Conservation (phyloP, 1,140 invertebrate species). For the Cecropterus lyciades region DNA sequence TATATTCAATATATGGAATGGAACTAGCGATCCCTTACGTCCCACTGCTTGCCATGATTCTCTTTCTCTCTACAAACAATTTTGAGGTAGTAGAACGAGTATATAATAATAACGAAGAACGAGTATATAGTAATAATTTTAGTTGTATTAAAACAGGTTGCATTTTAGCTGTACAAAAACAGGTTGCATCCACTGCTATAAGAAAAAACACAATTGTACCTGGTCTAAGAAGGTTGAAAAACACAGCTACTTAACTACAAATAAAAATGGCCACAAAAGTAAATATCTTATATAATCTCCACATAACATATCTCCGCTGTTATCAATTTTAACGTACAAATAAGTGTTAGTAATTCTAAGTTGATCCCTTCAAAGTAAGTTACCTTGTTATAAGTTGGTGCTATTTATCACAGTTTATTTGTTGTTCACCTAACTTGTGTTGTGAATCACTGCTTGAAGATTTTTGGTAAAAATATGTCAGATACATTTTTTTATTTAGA, state of each 20-base stretch:
- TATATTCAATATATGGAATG: background rate
- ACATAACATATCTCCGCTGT: background rate
- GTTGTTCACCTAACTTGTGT: conserved; percentile 32
- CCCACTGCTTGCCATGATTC: background rate
- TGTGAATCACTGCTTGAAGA: conserved; percentile 23
- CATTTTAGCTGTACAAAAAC: too few species aligned
- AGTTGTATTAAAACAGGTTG: too few species aligned
- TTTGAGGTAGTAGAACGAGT: too few species aligned
- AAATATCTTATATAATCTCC: background rate
- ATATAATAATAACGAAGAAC: too few species aligned
- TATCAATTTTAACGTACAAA: conserved; percentile 21
- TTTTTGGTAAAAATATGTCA: conserved; percentile 7
- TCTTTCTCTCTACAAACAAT: too few species aligned
- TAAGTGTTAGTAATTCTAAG: conserved; percentile 16
- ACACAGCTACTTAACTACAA: too few species aligned
- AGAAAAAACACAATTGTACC: too few species aligned
- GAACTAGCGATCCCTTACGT: background rate
- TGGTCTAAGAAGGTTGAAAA: too few species aligned
- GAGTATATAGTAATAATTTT: too few species aligned
- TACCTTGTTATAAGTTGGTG: conserved; percentile 49
- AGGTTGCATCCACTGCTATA: too few species aligned
- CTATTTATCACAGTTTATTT: conserved; percentile 31
- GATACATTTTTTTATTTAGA: too few species aligned
- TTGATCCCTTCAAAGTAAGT: conserved; percentile 30
- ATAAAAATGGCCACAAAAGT: too few species aligned